Conservation (phyloP, 2,888 invertebrate genomes). For the Catocala nupta region DNA sequence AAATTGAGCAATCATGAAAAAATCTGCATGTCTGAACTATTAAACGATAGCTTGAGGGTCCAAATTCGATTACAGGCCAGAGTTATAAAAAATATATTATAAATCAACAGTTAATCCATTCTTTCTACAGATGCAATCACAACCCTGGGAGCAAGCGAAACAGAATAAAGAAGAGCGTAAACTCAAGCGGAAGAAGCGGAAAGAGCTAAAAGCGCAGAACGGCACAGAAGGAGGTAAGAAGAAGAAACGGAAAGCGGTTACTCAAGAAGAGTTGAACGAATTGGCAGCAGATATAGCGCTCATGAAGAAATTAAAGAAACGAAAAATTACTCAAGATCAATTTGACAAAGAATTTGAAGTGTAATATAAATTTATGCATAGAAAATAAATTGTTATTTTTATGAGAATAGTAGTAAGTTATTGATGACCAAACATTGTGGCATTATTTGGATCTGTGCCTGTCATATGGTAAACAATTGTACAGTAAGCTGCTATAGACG, state of each 20-base stretch:
- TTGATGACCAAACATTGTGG: background rate
- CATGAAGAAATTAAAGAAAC: slow-evolving; percentile 94
- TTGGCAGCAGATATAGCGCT: slow-evolving; percentile 93
- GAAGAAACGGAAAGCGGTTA: slow-evolving; percentile 79
- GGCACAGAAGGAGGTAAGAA: slow-evolving; percentile 83
- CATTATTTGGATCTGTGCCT: too few species aligned
- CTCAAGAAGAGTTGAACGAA: slow-evolving; percentile 92
- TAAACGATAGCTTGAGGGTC: too few species aligned
- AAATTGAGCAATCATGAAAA: too few species aligned
- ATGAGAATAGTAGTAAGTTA: background rate
- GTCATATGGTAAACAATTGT: too few species aligned
- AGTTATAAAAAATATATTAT: too few species aligned
- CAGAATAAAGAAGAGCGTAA: slow-evolving; percentile 90
- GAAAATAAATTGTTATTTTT: slow-evolving; percentile 3
- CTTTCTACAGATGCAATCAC: slow-evolving; percentile 82
- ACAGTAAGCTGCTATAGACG: too few species aligned
- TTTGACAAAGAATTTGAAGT: slow-evolving; percentile 89
- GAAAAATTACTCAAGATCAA: slow-evolving; percentile 91
- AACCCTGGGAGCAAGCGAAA: slow-evolving; percentile 93
- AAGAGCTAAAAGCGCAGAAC: slow-evolving; percentile 82
- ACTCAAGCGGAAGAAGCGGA: slow-evolving; percentile 88
- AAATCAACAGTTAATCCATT: background rate
- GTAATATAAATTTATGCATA: slow-evolving; percentile 54
- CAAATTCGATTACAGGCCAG: too few species aligned
- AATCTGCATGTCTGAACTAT: too few species aligned